phyloP scores from a whole-genome alignment of 2,888 invertebrate species.

The Caenorhabditis panamensis region DNA sequence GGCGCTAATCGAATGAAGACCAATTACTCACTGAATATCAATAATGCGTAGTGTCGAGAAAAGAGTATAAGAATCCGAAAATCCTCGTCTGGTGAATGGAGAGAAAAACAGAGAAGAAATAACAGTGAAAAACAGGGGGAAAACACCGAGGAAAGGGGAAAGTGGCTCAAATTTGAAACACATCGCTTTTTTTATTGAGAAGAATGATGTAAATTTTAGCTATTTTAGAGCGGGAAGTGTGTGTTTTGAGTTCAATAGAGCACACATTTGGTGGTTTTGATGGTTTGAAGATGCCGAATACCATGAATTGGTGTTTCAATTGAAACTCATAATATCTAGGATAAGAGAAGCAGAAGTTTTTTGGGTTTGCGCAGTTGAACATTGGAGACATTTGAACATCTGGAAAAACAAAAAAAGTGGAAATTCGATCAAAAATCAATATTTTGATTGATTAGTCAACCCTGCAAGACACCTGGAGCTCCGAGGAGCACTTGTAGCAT shows the following conservation, averaged over 20 bases:
- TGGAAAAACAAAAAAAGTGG: background rate
- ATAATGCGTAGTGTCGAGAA: no score
- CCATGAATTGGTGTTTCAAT: no score
- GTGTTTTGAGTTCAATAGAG: no score
- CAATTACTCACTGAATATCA: conserved; percentile 1
- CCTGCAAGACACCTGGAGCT: no score
- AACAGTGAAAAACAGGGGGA: background rate
- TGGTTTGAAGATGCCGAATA: no score
- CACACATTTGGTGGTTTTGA: no score
- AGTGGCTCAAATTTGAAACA: conserved; percentile 14
- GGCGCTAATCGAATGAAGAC: background rate
- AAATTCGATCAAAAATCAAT: background rate
- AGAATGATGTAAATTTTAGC: background rate
- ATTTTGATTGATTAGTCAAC: background rate
- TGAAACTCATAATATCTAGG: no score
- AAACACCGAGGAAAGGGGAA: background rate
- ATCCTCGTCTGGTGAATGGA: background rate
- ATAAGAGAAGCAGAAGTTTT: no score
- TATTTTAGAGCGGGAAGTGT: background rate
- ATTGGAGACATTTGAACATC: no score
- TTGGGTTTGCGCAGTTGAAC: no score
- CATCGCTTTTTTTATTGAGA: background rate
- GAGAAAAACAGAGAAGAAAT: background rate
- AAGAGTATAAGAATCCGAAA: conserved; percentile 3
- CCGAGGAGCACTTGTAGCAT: no score